phyloP scores from a whole-genome alignment of 2,888 invertebrate genomes.

The Phragmatobia fuliginosa region DNA sequence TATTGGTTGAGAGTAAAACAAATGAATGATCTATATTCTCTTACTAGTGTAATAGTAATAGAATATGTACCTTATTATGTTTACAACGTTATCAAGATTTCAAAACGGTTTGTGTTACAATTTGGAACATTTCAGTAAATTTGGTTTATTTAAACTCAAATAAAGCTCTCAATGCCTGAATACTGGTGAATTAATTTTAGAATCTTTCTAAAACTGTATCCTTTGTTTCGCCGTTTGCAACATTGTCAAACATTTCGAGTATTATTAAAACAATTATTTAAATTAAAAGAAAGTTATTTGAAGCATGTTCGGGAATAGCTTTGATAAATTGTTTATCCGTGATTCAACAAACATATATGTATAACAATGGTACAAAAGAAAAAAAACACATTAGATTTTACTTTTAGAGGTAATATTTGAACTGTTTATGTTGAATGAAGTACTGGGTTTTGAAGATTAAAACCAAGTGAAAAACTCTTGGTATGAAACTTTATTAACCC shows the following conservation, averaged over 20 bases:
- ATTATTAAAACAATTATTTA: background rate
- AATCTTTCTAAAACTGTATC: background rate
- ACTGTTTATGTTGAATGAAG: too few species aligned
- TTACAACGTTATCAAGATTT: background rate
- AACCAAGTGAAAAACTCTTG: too few species aligned
- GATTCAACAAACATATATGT: too few species aligned
- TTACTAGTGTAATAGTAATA: background rate
- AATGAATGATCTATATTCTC: background rate
- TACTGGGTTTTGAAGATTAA: too few species aligned
- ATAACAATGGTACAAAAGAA: background rate
- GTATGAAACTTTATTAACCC: too few species aligned
- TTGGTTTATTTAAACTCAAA: slow-evolving; percentile 1
- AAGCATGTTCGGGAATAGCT: background rate
- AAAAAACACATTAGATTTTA: background rate
- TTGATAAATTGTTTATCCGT: background rate
- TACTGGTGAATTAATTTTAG: background rate
- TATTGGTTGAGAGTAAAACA: too few species aligned
- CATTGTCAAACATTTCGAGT: background rate
- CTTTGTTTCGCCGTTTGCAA: background rate
- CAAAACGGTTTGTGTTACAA: background rate
- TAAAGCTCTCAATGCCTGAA: background rate
- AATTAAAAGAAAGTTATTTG: background rate
- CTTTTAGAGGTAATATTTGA: background rate
- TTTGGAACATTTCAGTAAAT: slow-evolving; percentile 1
- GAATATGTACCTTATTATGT: background rate